Evolutionary conservation across 2,888 invertebrate species (phyloP), one percentile per base, ranked within the genome.

Genomic region (Anaspis maculata): DNA sequence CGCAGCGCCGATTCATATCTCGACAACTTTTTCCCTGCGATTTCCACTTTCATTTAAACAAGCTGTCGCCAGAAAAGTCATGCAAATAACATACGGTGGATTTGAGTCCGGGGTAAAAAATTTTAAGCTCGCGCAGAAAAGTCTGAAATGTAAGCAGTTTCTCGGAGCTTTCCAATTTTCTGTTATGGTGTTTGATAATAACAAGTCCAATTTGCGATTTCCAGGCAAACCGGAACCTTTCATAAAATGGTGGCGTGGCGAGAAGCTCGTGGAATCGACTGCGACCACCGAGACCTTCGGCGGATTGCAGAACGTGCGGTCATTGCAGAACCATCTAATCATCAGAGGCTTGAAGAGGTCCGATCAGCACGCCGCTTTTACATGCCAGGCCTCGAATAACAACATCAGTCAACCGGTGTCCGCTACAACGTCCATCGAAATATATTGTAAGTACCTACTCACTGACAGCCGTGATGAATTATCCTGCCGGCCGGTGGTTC

Each of bases 351-450:
- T 86, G 49, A 72, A 76, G 51, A 71, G 85, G 50, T 71, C 75
- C 41, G 82, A 85, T 67, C 76, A 83, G 46, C 79, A 81, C 63
- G 79, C 82, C 38, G 71, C 74, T 45, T 83, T 79, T 67, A 80
- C 79, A 39, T 86, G 86, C 62, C 80, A 83, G 64, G 85, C 85
- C 15, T 77, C 79, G 51, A 86, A 85, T 64, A 79, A 77, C 61
- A 79, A 81, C 59, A 73, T 79, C 60, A 78, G 76, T 46, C 72
- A 73, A 44, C 82, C 82, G 30, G 74, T 80, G 32, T 72, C 78
- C 15, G 74, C 79, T 21, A 76, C 76, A 41, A 76, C 83, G 37
- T 76, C 78, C 48, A 76, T 86, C 48, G 82, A 84, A 62, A 77
- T 86, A 67, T 76, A 82, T 56, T 72, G 85, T 85, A 63, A 79